Percentiles rank a stretch among this genome's conserved stretches.
phyloP scores from a whole-genome alignment of 2,888 invertebrate genomes.

The Empis livida region DNA sequence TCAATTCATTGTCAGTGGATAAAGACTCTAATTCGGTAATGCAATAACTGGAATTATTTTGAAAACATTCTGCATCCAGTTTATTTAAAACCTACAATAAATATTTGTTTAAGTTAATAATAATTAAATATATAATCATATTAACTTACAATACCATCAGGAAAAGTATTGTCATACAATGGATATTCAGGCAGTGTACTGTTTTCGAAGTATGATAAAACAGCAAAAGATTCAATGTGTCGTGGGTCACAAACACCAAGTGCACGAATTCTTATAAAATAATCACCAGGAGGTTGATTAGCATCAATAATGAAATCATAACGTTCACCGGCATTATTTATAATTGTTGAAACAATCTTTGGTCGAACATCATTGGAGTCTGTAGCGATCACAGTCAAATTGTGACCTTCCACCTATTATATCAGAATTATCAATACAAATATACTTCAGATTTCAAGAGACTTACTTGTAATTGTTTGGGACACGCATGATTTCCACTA shows the following conservation, averaged over 20 bases:
- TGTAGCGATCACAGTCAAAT: slow-evolving; percentile 25
- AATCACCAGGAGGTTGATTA: slow-evolving; percentile 26
- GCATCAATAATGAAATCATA: slow-evolving; percentile 34
- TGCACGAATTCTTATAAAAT: slow-evolving; percentile 19
- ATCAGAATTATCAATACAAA: too few relatives aligned
- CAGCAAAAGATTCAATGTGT: slow-evolving; percentile 19
- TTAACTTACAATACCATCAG: slow-evolving; percentile 11
- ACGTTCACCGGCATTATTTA: slow-evolving; percentile 37
- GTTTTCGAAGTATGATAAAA: slow-evolving; percentile 16
- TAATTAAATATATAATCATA: neutral
- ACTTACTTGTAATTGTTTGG: slow-evolving; percentile 24
- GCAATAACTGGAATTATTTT: slow-evolving; percentile 12
- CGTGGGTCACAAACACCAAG: slow-evolving; percentile 17
- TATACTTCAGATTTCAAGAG: too few relatives aligned
- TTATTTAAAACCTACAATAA: slow-evolving; percentile 16
- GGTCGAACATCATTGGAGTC: slow-evolving; percentile 27
- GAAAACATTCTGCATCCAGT: slow-evolving; percentile 19
- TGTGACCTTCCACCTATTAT: slow-evolving; percentile 24
- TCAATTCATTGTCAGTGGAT: slow-evolving; percentile 14
- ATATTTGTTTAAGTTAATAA: neutral
- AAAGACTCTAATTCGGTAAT: slow-evolving; percentile 15
- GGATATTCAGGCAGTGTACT: slow-evolving; percentile 4
- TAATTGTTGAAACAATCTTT: slow-evolving; percentile 19
- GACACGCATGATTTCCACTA: slow-evolving; percentile 27
- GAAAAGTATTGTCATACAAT: slow-evolving; percentile 10